Evolutionary conservation across 35 echinoderm and acorn worm genomes (phyloP), one percentile per base, ranked within the genome.

Genomic region (Heliocidaris tuberculata): DNA sequence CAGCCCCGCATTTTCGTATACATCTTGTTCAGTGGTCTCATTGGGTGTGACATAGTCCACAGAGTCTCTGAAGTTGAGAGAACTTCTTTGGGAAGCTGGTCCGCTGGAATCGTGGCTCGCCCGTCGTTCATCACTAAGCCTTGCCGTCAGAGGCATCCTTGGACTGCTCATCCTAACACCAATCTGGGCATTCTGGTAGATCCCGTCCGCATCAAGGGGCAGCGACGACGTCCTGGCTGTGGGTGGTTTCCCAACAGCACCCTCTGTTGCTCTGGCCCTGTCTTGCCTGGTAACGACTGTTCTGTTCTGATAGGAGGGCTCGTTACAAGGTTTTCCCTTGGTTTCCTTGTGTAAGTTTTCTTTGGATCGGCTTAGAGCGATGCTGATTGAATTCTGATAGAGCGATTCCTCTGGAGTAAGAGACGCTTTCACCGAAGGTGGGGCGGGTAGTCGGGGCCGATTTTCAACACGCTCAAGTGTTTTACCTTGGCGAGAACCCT

Each of bases 1-100:
- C 32, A 89, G 16, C 17, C 87, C 31, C 5, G 87, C 31, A 48
- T 89, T 89, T 6, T 89, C 87, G 19, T 89, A 89, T 17, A 89
- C 87, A 0, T 89, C 87, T 48, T 89, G 31, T 30, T 42, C 87
- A 13, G 11, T 89, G 12, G 32, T 30, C 6, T 47, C 47, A 48
- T 89, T 48, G 12, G 31, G 31, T 19, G 87, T 48, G 87, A 89
- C 32, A 89, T 89, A 32, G 87, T 89, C 87, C 87, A 42, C 87
- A 48, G 87, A 89, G 47, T 47, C 31, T 32, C 31, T 47, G 87
- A 17, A 47, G 11, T 89, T 89, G 31, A 15, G 13, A 32, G 87
- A 48, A 89, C 31, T 89, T 47, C 31, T 89, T 30, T 89, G 31
- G 12, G 15, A 15, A 2, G 87, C 87, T 89, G 31, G 3, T 13